Conservation (phyloP, 2,113 vertebrate genomes). For the Pogonocichla stellata region DNA sequence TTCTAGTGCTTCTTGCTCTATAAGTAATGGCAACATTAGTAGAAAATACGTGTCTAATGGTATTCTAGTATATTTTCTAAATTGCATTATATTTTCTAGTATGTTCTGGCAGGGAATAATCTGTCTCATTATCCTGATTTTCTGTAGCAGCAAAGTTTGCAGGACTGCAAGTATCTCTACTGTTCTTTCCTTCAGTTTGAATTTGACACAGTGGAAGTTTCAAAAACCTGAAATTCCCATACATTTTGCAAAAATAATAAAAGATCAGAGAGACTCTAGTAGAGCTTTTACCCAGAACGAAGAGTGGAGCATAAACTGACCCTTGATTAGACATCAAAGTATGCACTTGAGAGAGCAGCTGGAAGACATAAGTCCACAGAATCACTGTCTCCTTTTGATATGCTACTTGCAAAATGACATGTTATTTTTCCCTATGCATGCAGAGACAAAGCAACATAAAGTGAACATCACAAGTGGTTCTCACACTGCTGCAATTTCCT, state of each 20-base stretch:
- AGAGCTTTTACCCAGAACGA: neutral
- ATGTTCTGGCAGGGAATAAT: neutral
- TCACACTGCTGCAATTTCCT: neutral
- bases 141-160: neutral
- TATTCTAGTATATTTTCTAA: neutral
- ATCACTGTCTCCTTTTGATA: neutral
- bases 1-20: neutral
- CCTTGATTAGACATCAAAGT: constrained; percentile 33
- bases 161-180: neutral
- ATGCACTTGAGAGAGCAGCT: neutral
- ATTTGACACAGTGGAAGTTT: neutral
- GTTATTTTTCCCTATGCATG: neutral
- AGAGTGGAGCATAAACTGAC: neutral
- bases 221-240: neutral
- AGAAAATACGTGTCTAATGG: neutral
- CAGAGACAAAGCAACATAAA: constrained; percentile 6
- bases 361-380: neutral
- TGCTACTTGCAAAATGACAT: neutral
- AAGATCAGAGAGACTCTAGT: neutral
- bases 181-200: neutral
- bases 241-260: constrained; percentile 7
- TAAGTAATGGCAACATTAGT: neutral
- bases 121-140: neutral
- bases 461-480: neutral
- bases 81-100: neutral